Evolutionary conservation across 2,888 invertebrate genomes (phyloP), one percentile per base, ranked within the genome.

Genomic region (Pseudococcus jackbeardsleyi): DNA sequence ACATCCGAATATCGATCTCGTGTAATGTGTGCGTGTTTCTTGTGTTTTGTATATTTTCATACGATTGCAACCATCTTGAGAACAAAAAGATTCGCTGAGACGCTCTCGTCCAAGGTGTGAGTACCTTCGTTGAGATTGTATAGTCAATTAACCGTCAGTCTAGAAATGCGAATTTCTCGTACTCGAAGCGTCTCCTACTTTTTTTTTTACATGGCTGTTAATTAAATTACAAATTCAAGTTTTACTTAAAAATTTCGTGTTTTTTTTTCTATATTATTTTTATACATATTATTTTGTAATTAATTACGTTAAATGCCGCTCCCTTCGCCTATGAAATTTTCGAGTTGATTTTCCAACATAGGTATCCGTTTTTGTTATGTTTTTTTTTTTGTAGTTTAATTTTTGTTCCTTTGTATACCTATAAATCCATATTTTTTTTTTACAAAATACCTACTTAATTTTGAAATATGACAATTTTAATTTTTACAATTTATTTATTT

Each of bases 1-100:
- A 88, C 48, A 50, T 54, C n/a, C 19, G 54, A 50, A 19, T 33
- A n/a, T 59, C 59, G 82, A 84, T 82, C 79, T 88, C 88, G 39
- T 88, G 26, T 72, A 9, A 3, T 26, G 8, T 72, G 33, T 33
- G 68, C 26, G 68, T 19, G 17, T 50, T 46, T 50, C 50, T 59
- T 59, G n/a, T 59, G 59, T 59, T 5, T 54, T 54, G 54, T 54
- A 54, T 54, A 19, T 59, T 19, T 59, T n/a, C 19, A 5, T 59
- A 19, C 59, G 59, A n/a, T 8, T 59, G 19, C 19, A 19, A 59
- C 12, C 26, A 33, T 33, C 26, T 33, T 33, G 26, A 33, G 3
- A 33, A 33, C 3, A 33, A 33, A 33, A 33, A 33, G 1, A 33
- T 33, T 33, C 26, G 26, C 26, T 3, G 26, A 33, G 26, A 33